Evolutionary conservation across 2,113 vertebrate species (phyloP).

Genomic region (Poicephalus gulielmi): DNA sequence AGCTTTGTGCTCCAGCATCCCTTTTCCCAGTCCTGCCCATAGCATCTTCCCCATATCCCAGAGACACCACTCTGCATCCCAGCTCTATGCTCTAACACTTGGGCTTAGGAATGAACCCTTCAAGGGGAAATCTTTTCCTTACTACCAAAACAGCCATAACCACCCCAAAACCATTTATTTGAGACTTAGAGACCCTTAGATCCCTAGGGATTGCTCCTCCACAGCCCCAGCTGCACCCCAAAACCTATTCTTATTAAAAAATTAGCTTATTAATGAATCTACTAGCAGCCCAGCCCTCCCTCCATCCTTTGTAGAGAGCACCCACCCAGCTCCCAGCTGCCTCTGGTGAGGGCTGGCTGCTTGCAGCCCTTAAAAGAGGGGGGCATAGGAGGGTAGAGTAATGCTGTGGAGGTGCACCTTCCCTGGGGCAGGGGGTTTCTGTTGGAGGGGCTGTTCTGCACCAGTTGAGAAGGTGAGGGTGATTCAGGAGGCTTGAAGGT

Average conservation of each 20-base stretch:
- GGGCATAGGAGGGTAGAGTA: too few species aligned
- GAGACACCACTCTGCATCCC: not conserved
- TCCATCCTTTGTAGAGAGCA: not conserved
- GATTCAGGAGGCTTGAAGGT: not conserved
- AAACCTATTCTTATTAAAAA: not conserved
- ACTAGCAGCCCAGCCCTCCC: not conserved
- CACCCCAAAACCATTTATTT: not conserved
- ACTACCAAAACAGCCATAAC: not conserved
- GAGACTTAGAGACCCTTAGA: not conserved
- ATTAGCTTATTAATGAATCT: not conserved
- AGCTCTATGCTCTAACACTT: not conserved
- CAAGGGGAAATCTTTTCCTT: not conserved
- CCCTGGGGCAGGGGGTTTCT: accelerated
- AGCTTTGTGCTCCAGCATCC: not conserved
- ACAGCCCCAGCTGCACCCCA: not conserved
- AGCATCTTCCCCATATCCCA: too few species aligned
- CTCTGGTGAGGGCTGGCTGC: not conserved
- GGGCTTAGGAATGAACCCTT: not conserved
- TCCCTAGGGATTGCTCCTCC: not conserved
- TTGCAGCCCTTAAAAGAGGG: not conserved
- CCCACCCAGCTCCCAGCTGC: not conserved
- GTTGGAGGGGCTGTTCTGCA: not conserved
- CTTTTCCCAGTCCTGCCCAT: not conserved
- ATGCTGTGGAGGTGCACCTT: accelerated
- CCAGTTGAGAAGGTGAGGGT: accelerated